A percentile compares a stretch with the other conserved stretches of the same genome.
Evolutionary conservation across 2,888 invertebrate genomes (phyloP).

Genomic region (Byasa hedistus): DNA sequence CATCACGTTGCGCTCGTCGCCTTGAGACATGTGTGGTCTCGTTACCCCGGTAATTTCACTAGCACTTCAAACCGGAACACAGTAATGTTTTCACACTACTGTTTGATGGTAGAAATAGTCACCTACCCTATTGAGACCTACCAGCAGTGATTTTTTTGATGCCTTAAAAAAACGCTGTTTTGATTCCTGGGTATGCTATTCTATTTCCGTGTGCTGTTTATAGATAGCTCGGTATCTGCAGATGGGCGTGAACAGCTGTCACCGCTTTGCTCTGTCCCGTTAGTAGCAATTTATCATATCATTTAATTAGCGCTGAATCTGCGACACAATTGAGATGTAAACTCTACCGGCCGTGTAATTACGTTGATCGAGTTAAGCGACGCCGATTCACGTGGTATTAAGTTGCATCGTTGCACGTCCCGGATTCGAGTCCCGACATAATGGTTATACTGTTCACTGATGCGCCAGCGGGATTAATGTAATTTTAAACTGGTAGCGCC

Average conservation of each 20-base stretch:
- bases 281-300: conserved; percentile 6
- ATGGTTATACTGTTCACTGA: conserved; percentile 7
- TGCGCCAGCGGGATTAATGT: conserved; percentile 1
- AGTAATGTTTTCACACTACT: no score
- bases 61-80: no score
- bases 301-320: conserved; percentile 16
- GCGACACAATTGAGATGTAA: conserved; percentile 22
- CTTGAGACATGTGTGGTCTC: no score
- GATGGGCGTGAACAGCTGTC: not conserved
- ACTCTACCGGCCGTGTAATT: conserved; percentile 37
- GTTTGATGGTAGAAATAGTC: no score
- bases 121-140: no score
- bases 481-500: conserved; percentile 1
- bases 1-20: no score
- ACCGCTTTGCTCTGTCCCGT: not conserved
- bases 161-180: no score
- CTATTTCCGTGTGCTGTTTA: not conserved
- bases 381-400: conserved; percentile 39
- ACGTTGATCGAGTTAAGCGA: conserved; percentile 38
- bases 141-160: no score
- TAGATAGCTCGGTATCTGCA: not conserved
- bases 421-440: conserved; percentile 12
- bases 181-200: no score
- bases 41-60: no score
- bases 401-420: conserved; percentile 10